Percentiles rank a stretch among this genome's conserved stretches.
Evolutionary conservation across 2,888 invertebrate species (phyloP).

Genomic region (Octonoba sinensis): DNA sequence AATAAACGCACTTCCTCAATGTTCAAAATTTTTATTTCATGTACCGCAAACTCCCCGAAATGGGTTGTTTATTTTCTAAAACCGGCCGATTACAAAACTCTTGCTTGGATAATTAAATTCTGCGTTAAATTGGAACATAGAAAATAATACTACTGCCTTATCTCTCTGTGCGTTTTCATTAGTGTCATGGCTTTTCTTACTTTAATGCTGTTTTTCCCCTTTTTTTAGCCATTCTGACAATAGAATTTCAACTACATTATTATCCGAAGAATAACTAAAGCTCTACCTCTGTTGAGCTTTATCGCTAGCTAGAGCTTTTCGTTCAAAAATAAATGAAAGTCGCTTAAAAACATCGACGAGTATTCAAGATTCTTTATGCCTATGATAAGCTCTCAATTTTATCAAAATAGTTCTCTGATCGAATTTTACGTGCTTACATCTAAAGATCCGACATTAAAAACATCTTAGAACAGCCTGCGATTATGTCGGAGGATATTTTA

Average conservation of each 20-base stretch:
- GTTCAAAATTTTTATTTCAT: background rate
- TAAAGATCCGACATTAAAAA: too few species aligned
- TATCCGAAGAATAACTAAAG: conserved; percentile 5
- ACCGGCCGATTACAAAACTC: conserved; percentile 9
- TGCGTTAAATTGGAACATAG: conserved; percentile 17
- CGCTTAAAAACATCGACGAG: too few species aligned
- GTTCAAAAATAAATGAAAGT: too few species aligned
- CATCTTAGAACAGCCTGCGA: too few species aligned
- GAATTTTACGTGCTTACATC: too few species aligned
- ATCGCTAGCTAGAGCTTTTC: too few species aligned
- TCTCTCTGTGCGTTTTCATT: conserved; percentile 35
- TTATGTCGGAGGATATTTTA: too few species aligned
- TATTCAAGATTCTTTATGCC: too few species aligned
- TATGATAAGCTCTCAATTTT: too few species aligned
- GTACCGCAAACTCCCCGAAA: background rate
- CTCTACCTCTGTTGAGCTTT: too few species aligned
- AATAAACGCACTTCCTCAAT: conserved; percentile 23
- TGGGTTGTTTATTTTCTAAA: conserved; percentile 18
- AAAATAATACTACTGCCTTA: conserved; percentile 27
- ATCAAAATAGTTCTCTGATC: too few species aligned
- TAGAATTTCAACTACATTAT: conserved; percentile 28
- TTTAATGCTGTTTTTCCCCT: background rate
- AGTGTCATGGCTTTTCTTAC: conserved; percentile 11
- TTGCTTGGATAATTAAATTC: conserved; percentile 31
- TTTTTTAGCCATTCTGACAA: conserved; percentile 15